These are phyloP conservation scores for Rana temporaria DNA, from an alignment of 2,113 vertebrate genomes.

Conservation along the genomic window DNA sequence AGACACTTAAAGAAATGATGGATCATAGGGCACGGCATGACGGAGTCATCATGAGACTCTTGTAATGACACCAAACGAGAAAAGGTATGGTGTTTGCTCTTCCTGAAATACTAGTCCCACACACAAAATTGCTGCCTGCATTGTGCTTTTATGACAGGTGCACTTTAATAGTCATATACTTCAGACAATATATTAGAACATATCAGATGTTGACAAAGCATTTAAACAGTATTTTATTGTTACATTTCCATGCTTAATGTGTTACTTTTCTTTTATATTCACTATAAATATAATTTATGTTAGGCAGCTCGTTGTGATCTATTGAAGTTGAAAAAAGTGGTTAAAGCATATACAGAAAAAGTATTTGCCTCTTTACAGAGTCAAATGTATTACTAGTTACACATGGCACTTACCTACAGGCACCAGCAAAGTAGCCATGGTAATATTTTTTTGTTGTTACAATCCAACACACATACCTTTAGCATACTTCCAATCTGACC, in stretches of 20 bases:
- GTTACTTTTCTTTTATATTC: slow-evolving; percentile 16
- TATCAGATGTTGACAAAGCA: slow-evolving; percentile 38
- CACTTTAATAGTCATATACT: slow-evolving; percentile 6
- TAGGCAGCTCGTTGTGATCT: slow-evolving; percentile 45
- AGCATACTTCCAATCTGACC: too few species aligned
- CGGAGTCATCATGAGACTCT: too few species aligned
- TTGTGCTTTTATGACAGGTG: too few species aligned
- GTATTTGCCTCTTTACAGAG: neutral
- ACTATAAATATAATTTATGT: slow-evolving; percentile 42
- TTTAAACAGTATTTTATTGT: neutral
- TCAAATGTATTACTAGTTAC: neutral
- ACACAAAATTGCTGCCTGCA: too few species aligned
- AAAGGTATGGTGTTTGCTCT: too few species aligned
- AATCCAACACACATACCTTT: too few species aligned
- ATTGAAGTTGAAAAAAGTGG: slow-evolving; percentile 39
- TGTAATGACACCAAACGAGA: too few species aligned
- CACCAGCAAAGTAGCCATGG: neutral
- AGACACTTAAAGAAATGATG: too few species aligned
- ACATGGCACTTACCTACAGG: neutral
- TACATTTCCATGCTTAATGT: slow-evolving; percentile 26
- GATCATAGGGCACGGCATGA: too few species aligned
- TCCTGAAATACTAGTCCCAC: too few species aligned
- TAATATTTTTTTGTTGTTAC: too few species aligned
- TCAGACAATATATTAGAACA: slow-evolving; percentile 49
- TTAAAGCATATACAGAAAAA: slow-evolving; percentile 11